Base-by-base conservation (phyloP, 2,113 vertebrate genomes). In the Vicugna pacos region DNA sequence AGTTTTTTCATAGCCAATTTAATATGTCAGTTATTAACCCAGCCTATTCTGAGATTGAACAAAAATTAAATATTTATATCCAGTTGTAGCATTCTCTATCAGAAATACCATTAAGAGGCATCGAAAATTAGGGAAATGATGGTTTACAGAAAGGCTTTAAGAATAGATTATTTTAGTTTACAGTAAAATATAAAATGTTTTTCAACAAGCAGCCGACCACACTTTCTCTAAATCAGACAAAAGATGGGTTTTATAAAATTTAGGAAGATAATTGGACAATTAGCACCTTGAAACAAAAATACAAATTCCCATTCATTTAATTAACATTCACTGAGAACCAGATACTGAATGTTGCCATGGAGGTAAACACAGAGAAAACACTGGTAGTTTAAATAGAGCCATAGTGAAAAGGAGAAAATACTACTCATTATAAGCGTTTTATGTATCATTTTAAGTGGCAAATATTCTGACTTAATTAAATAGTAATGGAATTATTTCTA, bases 341-440 rank as follows among this genome's bases (percentile, higher is more conserved):
- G 62, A 58, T 26, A 67, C 64, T 50, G 50, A 1, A 32, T 6
- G 30, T 30, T 54, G 42, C 24, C 60, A 73, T 52, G 32, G 38
- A 76, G 48, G 70, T 88, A 91, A 91, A 58, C 52, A 90, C 4
- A 75, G 28, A 91, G 30, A 80, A 96, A 84, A 79, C 70, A 72
- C 12, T 13, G 6, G 3, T 26, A 73, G 28, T 83, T 67, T 50
- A 46, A 91, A 42, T 65, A 70, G 26, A 10, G 13, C 58, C 20
- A 64, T 1, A 14, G 62, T 38, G 82, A 42, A 28, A 42, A 85
- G 38, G 13, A 58, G 60, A 48, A 93, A 79, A 84, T 28, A 46
- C 20, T 32, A 30, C 54, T 64, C 13, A 46, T 26, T 65, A 28
- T 10, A 13, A 46, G 58, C 6, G 76, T 19, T n/a, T 30, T 65